These are phyloP conservation scores for Enteromius viviparus DNA, from an alignment of 2,797 vertebrate genomes.

Conservation along the genomic window DNA sequence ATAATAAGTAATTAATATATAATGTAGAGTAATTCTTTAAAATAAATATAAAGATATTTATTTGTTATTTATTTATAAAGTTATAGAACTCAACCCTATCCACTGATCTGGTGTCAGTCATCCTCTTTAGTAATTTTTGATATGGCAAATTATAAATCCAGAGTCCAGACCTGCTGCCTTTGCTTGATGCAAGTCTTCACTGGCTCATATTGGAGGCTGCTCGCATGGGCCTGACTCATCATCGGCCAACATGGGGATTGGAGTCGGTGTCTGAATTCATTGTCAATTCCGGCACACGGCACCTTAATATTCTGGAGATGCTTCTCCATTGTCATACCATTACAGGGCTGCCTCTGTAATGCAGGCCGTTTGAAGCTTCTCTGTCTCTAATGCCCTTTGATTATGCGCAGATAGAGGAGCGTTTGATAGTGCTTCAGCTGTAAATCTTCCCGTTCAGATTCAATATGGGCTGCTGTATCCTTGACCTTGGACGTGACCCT, in stretches of 20 bases:
- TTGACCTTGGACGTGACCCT: conserved; percentile 72
- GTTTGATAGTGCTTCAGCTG: conserved; percentile 47
- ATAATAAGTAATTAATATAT: not conserved
- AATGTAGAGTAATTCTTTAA: not conserved
- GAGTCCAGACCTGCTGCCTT: not conserved
- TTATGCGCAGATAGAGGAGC: conserved; percentile 56
- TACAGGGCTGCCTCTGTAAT: conserved; percentile 59
- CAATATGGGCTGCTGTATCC: conserved; percentile 56
- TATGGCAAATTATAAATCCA: not conserved
- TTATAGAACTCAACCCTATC: not conserved
- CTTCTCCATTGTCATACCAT: conserved; percentile 61
- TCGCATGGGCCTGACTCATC: conserved; percentile 21
- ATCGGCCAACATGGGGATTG: conserved; percentile 29
- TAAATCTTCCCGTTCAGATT: conserved; percentile 48
- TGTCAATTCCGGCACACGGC: conserved; percentile 38
- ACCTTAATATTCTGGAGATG: conserved; percentile 58
- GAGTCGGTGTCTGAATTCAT: conserved; percentile 41
- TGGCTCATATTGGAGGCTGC: conserved; percentile 2
- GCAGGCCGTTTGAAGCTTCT: conserved; percentile 59
- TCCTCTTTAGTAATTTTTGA: not conserved
- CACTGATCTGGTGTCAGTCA: conserved; percentile 17
- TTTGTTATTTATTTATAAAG: too few relatives aligned
- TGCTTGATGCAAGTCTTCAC: conserved; percentile 1
- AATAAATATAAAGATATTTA: not conserved
- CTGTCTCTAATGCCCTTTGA: conserved; percentile 62